phyloP scores from a whole-genome alignment of 2,113 vertebrate genomes.

The Nipponia nippon region DNA sequence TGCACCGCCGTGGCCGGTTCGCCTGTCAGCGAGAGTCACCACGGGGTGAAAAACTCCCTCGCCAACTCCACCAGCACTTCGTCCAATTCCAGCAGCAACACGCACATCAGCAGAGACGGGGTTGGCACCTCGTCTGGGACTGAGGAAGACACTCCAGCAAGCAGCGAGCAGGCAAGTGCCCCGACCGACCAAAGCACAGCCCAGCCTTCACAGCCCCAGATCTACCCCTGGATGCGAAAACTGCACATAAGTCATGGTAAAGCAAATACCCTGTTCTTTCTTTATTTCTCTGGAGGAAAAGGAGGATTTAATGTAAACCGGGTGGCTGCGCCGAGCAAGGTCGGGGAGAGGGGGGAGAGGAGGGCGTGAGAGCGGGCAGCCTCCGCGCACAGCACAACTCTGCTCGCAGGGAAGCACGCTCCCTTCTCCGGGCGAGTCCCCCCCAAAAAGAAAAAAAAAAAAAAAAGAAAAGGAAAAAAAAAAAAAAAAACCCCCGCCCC shows the following conservation, averaged over 20 bases:
- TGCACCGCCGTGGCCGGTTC: constrained; percentile 88
- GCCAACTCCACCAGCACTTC: constrained; percentile 82
- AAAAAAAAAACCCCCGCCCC: not conserved
- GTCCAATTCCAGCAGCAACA: constrained; percentile 78
- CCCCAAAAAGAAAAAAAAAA: not conserved
- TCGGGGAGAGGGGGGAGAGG: constrained; percentile 29
- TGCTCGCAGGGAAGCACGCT: not conserved
- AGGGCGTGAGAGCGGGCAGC: constrained; percentile 42
- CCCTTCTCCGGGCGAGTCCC: not conserved
- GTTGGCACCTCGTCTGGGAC: constrained; percentile 87
- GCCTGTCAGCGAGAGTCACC: constrained; percentile 85
- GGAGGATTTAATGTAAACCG: constrained; percentile 50
- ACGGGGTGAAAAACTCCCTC: constrained; percentile 90
- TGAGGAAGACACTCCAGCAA: constrained; percentile 89
- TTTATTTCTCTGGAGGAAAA: constrained; percentile 66
- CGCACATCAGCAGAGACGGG: constrained; percentile 88
- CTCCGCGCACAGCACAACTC: not conserved
- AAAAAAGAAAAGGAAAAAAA: too few species aligned
- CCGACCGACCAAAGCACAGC: constrained; percentile 86
- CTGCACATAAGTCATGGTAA: constrained; percentile 99
- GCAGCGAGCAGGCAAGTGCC: constrained; percentile 88
- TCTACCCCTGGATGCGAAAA: constrained; percentile 99
- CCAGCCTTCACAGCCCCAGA: constrained; percentile 90
- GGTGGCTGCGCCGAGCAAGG: constrained; percentile 41
- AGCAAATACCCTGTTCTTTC: constrained; percentile 66